Base-by-base conservation (phyloP, 2,113 vertebrate species). In the Oreochromis niloticus region DNA sequence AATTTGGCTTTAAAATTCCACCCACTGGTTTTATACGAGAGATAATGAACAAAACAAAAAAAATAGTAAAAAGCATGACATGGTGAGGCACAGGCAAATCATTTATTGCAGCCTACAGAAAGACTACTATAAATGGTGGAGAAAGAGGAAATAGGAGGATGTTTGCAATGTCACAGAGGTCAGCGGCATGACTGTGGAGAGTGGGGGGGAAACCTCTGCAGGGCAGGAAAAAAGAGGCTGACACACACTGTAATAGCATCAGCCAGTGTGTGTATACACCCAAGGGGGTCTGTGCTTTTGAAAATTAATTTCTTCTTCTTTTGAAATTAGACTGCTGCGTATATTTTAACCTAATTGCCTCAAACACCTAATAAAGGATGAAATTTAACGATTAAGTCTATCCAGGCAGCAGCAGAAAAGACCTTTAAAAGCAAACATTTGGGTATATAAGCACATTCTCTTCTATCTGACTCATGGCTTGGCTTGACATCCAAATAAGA, bases 141-240 rank as follows among this genome's bases (percentile, higher is more conserved):
- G 78, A 17, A 81, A 54, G 24, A 34, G 66, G 83, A 85, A 84
- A 82, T 22, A 59, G 41, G 30, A 48, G 75, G 84, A 78, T 81
- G 85, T 83, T 87, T 32, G 68, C 71, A 90, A 36, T 83, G 75
- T 83, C 84, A 80, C 63, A 82, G 63, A 86, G 88, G 84, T 88
- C 84, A 82, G 41, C 22, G 1, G 73, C 19, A 48, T 83, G 68
- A 59, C 39, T 73, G 52, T 52, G 86, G 59, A 85, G 80, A 39
- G 66, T n/a, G 71, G 46, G 41, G 52, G 63, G 46, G 71, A 55
- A 85, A 34, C 22, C 71, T 85, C 82, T 82, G 68, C 52, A 56
- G 61, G 54, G 41, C 30, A 30, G 39, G 66, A 16, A 73, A 41
- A 24, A 5, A 8, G 24, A 82, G 66, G 79, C n/a, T n/a, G 22